Base-by-base conservation (phyloP, 2,888 invertebrate species). In the Polia nebulosa region DNA sequence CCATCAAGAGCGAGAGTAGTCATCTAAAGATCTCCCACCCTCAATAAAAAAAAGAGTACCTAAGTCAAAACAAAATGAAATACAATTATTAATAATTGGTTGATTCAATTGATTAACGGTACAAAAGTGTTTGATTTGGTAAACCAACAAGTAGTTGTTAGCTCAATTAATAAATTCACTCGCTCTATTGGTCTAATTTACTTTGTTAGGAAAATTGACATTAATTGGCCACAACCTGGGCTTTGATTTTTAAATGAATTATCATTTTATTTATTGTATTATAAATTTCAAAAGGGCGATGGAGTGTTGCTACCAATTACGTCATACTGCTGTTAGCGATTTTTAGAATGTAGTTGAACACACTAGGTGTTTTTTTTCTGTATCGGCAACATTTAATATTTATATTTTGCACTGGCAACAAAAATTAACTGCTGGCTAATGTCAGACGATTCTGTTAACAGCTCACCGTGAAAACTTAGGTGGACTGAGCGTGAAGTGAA, bases 21-120 rank as follows among this genome's bases (percentile, higher is more conserved):
- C 15, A 39, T 39, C 17, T 17, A 8, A 41, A 5, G 39, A 41
- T n/a, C n/a, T 41, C 2, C 3, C 39, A 41, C 39, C 7, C n/a
- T n/a, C n/a, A n/a, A n/a, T n/a, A 41, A 41, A 36, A 39, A 41
- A 8, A 7, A 39, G 15, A 36, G 6, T 41, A n/a, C n/a, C n/a
- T 41, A 36, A 47, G 25, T 15, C 11, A 66, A 67, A 22, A 25
- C 47, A n/a, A 55, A n/a, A 55, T 13, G 47, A 67, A 55, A 66
- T 67, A 55, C 11, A 32, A 67, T 53, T 32, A 53, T 9, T 17
- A 15, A 29, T 36, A 53, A 68, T 53, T 55, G 52, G 34, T 47
- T 47, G 6, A 49, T 56, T 67, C 6, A 25, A 47, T 53, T 45
- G 22, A 39, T 67, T 68, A 22, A 34, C 25, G n/a, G 20, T 27